Conservation (phyloP, 2,888 invertebrate species). For the Macrophya annulata region DNA sequence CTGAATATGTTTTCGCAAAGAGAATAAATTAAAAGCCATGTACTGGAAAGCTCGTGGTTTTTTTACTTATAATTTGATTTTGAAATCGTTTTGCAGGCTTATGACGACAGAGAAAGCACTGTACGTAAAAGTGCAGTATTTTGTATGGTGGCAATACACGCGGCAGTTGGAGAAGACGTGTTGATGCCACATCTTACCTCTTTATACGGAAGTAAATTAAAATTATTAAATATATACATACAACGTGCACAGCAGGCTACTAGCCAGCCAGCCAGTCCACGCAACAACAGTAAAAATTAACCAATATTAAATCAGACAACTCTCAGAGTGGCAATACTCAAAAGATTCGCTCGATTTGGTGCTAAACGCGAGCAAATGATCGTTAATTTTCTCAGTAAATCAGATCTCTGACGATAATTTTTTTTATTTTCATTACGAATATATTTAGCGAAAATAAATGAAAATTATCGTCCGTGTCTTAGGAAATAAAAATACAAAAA, state of each 20-base stretch:
- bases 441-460: neutral
- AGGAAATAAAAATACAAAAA: neutral
- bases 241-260: slow-evolving; percentile 82
- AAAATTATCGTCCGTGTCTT: slow-evolving; percentile 12
- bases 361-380: slow-evolving; percentile 74
- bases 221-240: slow-evolving; percentile 91
- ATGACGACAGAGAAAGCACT: slow-evolving; percentile 95
- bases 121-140: slow-evolving; percentile 98
- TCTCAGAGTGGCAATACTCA: slow-evolving; percentile 75
- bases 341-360: slow-evolving; percentile 73
- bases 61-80: neutral
- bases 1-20: neutral
- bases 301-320: slow-evolving; percentile 71
- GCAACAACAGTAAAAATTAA: slow-evolving; percentile 75
- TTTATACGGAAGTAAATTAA: slow-evolving; percentile 94
- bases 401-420: slow-evolving; percentile 1
- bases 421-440: neutral
- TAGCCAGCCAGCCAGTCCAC: slow-evolving; percentile 80
- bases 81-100: slow-evolving; percentile 83
- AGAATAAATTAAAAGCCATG: neutral
- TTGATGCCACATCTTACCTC: slow-evolving; percentile 91
- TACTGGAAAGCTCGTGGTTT: neutral
- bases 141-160: slow-evolving; percentile 97
- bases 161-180: slow-evolving; percentile 92
- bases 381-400: slow-evolving; percentile 74